Evolutionary conservation across 2,888 invertebrate genomes (phyloP), one percentile per base, ranked within the genome.

Genomic region (Tortricodes alternella): DNA sequence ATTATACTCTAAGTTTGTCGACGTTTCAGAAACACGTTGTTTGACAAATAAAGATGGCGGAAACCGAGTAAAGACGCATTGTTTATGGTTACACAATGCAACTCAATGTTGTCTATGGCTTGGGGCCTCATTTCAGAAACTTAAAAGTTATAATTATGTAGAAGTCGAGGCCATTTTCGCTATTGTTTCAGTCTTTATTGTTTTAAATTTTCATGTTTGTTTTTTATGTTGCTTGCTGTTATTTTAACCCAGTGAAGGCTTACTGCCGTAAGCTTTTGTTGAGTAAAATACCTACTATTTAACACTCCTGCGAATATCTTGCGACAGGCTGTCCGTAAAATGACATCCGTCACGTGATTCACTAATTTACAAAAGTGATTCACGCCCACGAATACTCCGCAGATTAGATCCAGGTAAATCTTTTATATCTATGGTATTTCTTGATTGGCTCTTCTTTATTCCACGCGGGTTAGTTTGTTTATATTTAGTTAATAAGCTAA

Each of bases 81-180:
- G 53, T 53, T 41, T 48, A 53, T 53, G 46, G 24, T 19, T 13
- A 34, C 39, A 41, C 46, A 39, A 48, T 39, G 46, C 48, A 2
- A 13, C 13, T 24, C 9, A 41, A 15, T 24, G 18, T 24, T 48
- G 41, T 34, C 32, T 51, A 29, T 29, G 29, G 29, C 29, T 5
- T n/a, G 29, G 4, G 29, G 29, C 9, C 29, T 4, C 11, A 11
- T 29, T n/a, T 29, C 1, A 11, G 29, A 29, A 29, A 9, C 4
- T 4, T 29, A 29, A 29, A 11, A 29, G 29, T 29, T 29, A 11
- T 29, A 29, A 29, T 29, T 29, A 29, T 11, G 29, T 29, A 29
- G 29, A 29, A 9, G 11, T 29, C 11, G 29, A 29, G 11, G 5
- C n/a, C 11, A 29, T 4, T 29, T 29, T n/a, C n/a, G n/a, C n/a